Percentiles rank a stretch among this genome's conserved stretches.
Evolutionary conservation across 2,888 invertebrate genomes (phyloP).

Genomic region (Tortrix viridana): DNA sequence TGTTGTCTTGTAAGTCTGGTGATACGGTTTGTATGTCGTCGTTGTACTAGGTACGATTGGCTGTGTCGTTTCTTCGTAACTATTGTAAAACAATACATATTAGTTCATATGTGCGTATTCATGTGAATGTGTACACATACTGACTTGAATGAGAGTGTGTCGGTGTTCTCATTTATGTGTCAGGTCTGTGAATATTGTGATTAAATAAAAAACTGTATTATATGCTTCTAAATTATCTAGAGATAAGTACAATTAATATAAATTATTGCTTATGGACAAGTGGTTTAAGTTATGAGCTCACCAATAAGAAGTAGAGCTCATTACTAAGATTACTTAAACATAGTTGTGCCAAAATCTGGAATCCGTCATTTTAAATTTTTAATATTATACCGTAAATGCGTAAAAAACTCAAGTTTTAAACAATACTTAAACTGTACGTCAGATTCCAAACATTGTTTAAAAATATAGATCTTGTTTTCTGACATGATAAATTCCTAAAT

Average conservation of each 20-base stretch:
- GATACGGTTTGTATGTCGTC: slow-evolving; percentile 57
- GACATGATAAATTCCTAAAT: no score
- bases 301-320: no score
- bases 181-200: slow-evolving; percentile 55
- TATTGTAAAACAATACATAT: slow-evolving; percentile 65
- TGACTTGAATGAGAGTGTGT: slow-evolving; percentile 61
- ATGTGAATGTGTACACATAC: slow-evolving; percentile 59
- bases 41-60: slow-evolving; percentile 73
- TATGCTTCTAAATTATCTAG: not conserved
- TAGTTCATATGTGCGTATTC: slow-evolving; percentile 54
- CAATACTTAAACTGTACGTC: no score
- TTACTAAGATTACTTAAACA: no score
- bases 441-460: no score
- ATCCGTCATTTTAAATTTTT: no score
- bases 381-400: no score
- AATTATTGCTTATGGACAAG: no score
- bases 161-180: slow-evolving; percentile 54
- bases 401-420: no score
- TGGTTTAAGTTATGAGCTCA: no score
- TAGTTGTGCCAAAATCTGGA: no score
- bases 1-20: slow-evolving; percentile 50
- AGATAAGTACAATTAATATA: not conserved
- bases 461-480: no score
- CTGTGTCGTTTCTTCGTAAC: slow-evolving; percentile 77
- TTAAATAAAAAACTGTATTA: not conserved